Evolutionary conservation across 2,797 vertebrate genomes (phyloP), one percentile per base, ranked within the genome.

Genomic region (Gymnothorax javanicus): DNA sequence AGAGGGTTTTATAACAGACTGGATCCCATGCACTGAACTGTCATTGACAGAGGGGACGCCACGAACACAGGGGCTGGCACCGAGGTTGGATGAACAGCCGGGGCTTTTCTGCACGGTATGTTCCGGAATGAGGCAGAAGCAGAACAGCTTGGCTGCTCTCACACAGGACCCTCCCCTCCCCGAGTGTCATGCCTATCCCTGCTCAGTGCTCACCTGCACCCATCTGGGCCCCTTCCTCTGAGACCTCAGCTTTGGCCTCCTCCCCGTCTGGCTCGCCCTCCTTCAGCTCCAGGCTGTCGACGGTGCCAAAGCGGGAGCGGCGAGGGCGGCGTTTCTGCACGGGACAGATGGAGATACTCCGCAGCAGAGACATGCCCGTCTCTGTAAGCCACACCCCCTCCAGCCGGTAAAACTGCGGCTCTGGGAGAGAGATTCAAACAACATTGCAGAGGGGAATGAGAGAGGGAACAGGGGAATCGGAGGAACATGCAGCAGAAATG

Each of bases 311-410:
- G 88, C 98, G 97, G n/a, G 97, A 97, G 86, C 98, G 97, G 64
- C 98, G 97, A 89, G 99, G 98, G 57, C 98, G 95, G 86, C 98
- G 96, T 93, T 99, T 99, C 91, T 99, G 98, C 73, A 99, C 92
- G 1, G 98, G 98, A 0, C 98, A 99, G 95, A 99, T 96, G 89
- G 98, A 97, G 91, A 99, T 97, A 94, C 97, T 98, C 15, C 98
- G 97, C 67, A 99, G 97, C 90, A 99, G 95, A 0, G 98, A 97
- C 98, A 99, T 99, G 20, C 98, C 98, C 0, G 97, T 96, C 94
- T 99, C 99, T 0, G 99, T 99, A 91, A 99, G 95, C 98, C 98
- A 99, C 85, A 99, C 98, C 0, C 98, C 99, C 92, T 99, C 99
- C 0, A 99, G 96, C 50, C 98, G 96, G 93, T 99, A 99, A 93